These are phyloP conservation scores for Volucella inflata DNA, from an alignment of 2,888 invertebrate genomes.

Conservation along the genomic window DNA sequence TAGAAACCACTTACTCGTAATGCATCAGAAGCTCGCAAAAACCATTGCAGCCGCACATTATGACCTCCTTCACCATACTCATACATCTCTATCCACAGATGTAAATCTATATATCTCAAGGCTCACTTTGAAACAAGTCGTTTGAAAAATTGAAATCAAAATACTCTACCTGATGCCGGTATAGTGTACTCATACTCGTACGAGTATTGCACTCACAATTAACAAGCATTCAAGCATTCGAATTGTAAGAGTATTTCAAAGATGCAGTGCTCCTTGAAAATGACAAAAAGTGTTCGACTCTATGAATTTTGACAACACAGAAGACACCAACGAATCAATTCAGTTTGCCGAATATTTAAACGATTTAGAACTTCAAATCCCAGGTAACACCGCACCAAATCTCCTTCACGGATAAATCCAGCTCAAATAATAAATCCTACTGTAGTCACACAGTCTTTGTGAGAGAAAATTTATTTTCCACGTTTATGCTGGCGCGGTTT, in stretches of 20 bases:
- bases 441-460: conserved; percentile 31
- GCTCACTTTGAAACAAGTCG: conserved; percentile 11
- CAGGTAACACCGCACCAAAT: conserved; percentile 39
- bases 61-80: not conserved
- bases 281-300: conserved; percentile 9
- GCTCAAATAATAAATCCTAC: conserved; percentile 61
- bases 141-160: not conserved
- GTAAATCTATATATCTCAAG: not conserved
- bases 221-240: conserved; percentile 9
- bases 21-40: too few relatives aligned
- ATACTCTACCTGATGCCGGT: too few relatives aligned
- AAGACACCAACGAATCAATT: conserved; percentile 10
- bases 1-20: conserved; percentile 1
- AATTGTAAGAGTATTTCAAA: not conserved
- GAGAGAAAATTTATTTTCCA: conserved; percentile 50
- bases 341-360: conserved; percentile 21
- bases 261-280: conserved; percentile 12
- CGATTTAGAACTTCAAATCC: conserved; percentile 44
- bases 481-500: conserved; percentile 12
- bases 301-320: not conserved
- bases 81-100: not conserved
- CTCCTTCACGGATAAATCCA: conserved; percentile 47
- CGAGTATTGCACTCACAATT: conserved; percentile 21
- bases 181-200: too few relatives aligned
- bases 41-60: too few relatives aligned